A percentile compares a stretch with the other conserved stretches of the same genome.
Conservation (phyloP, 2,113 vertebrate species). For the Upupa epops region DNA sequence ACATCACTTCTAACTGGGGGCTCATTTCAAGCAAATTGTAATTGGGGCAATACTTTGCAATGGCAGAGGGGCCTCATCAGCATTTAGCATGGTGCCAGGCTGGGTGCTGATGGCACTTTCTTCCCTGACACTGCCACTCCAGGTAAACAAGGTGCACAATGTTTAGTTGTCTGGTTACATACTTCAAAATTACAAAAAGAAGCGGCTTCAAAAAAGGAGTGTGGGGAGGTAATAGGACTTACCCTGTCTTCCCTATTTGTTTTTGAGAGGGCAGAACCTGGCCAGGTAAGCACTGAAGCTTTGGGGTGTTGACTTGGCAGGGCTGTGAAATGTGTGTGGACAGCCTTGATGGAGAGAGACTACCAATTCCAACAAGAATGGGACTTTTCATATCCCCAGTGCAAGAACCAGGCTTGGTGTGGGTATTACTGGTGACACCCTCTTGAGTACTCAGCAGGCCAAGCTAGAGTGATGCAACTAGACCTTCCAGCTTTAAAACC, state of each 20-base stretch:
- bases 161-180: background rate
- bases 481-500: background rate
- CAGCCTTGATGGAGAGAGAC: background rate
- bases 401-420: background rate
- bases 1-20: background rate
- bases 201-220: background rate
- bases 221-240: background rate
- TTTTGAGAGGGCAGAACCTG: background rate
- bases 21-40: background rate
- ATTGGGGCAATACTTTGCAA: background rate
- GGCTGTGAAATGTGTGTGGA: accelerated
- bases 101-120: background rate
- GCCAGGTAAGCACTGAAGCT: background rate
- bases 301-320: background rate
- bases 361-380: accelerated
- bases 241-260: background rate
- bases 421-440: background rate
- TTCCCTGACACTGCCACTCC: background rate
- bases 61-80: background rate
- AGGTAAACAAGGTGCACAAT: background rate
- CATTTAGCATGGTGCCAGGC: background rate
- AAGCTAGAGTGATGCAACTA: background rate
- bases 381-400: background rate
- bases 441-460: accelerated
- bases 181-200: background rate